Conservation (phyloP, 1,140 invertebrate genomes). For the Proctacanthus coquilletti region DNA sequence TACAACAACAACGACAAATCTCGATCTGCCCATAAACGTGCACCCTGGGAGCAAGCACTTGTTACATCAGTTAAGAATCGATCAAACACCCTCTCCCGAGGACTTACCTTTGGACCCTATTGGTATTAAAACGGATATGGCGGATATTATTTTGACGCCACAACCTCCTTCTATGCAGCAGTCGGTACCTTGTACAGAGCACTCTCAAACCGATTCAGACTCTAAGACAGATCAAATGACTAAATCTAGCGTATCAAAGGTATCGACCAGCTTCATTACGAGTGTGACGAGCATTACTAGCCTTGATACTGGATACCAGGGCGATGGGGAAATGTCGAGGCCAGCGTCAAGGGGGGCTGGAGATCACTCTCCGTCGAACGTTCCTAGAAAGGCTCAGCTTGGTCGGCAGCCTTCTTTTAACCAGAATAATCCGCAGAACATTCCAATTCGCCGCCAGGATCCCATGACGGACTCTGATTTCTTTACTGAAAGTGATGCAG, state of each 20-base stretch:
- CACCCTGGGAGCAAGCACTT: constrained; percentile 10
- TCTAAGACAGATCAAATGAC: constrained; percentile 38
- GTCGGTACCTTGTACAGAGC: constrained; percentile 27
- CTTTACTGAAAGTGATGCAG: constrained; percentile 73
- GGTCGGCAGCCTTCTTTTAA: constrained; percentile 25
- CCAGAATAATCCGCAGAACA: constrained; percentile 11
- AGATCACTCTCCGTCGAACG: constrained; percentile 41
- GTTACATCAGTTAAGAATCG: constrained; percentile 34
- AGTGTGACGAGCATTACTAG: constrained; percentile 75
- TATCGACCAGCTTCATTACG: constrained; percentile 53
- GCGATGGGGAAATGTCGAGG: constrained; percentile 67
- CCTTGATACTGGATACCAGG: constrained; percentile 71
- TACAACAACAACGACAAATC: constrained; percentile 33
- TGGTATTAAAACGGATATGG: constrained; percentile 32
- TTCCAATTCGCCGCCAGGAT: constrained; percentile 41
- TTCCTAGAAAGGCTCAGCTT: constrained; percentile 12
- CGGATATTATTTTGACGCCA: constrained; percentile 31
- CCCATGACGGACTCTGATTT: constrained; percentile 82
- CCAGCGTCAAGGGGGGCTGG: constrained; percentile 59
- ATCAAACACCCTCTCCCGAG: constrained; percentile 65
- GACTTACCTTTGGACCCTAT: constrained; percentile 60
- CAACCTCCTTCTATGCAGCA: constrained; percentile 3
- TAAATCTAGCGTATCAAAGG: constrained; percentile 40
- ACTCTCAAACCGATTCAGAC: constrained; percentile 35
- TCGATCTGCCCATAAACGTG: constrained; percentile 33